Evolutionary conservation across 2,888 invertebrate genomes (phyloP).

Genomic region (Epirrhoe alternata): DNA sequence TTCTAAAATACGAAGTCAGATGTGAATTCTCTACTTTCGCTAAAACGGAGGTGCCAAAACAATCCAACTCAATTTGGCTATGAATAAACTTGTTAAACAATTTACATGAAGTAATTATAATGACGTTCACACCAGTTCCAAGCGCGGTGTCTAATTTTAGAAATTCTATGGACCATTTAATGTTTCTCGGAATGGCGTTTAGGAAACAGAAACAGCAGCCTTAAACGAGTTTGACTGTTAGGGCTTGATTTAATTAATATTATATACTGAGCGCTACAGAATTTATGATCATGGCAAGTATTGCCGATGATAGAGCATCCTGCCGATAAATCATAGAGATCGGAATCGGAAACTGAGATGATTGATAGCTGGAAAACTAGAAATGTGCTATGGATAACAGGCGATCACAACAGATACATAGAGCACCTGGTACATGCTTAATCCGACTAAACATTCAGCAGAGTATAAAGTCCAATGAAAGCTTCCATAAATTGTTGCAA

Average conservation of each 20-base stretch:
- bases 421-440: background rate
- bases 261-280: background rate
- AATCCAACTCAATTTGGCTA: slow-evolving; percentile 31
- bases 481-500: slow-evolving; percentile 25
- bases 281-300: background rate
- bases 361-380: background rate
- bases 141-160: slow-evolving; percentile 11
- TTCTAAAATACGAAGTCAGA: background rate
- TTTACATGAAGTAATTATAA: slow-evolving; percentile 23
- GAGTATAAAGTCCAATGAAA: slow-evolving; percentile 3
- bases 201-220: background rate
- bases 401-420: background rate
- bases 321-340: slow-evolving; percentile 2
- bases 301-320: background rate
- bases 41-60: slow-evolving; percentile 25
- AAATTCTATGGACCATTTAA: slow-evolving; percentile 4
- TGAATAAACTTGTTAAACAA: slow-evolving; percentile 38
- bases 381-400: background rate
- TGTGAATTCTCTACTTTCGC: slow-evolving; percentile 4
- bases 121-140: slow-evolving; percentile 17
- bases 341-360: background rate
- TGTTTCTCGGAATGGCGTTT: slow-evolving; percentile 8
- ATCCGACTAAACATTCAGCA: background rate
- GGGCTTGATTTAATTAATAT: slow-evolving; percentile 16
- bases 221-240: background rate